Conservation (phyloP, 2,797 vertebrate genomes). For the Periparus ater region DNA sequence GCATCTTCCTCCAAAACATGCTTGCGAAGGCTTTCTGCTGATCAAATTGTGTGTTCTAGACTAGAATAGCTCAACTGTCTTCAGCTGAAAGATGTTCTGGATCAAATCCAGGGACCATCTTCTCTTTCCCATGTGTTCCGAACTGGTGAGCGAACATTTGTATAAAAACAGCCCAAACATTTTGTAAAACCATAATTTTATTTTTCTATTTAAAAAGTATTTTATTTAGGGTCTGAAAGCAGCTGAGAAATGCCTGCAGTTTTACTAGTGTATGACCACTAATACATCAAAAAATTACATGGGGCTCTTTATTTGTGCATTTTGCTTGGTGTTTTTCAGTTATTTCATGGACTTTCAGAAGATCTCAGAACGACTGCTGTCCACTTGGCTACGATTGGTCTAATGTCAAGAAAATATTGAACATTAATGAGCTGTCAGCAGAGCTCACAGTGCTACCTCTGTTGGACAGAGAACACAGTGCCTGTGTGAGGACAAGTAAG, state of each 20-base stretch:
- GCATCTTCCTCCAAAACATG: background rate
- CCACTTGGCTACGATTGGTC: background rate
- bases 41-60: background rate
- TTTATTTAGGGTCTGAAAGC: background rate
- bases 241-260: background rate
- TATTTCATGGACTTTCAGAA: background rate
- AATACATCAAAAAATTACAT: background rate
- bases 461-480: background rate
- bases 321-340: background rate
- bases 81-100: slow-evolving; percentile 1
- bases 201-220: background rate
- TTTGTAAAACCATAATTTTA: background rate
- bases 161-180: background rate
- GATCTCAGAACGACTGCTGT: background rate
- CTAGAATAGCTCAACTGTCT: slow-evolving; percentile 6
- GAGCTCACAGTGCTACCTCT: background rate
- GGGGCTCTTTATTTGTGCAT: background rate
- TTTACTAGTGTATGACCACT: background rate
- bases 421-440: background rate
- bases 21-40: background rate
- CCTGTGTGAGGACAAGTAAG: background rate
- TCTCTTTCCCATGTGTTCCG: background rate
- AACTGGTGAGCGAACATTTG: background rate
- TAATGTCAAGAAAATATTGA: background rate
- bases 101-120: slow-evolving; percentile 9